phyloP scores from a whole-genome alignment of 1,140 invertebrate genomes.

The Myzus persicae region DNA sequence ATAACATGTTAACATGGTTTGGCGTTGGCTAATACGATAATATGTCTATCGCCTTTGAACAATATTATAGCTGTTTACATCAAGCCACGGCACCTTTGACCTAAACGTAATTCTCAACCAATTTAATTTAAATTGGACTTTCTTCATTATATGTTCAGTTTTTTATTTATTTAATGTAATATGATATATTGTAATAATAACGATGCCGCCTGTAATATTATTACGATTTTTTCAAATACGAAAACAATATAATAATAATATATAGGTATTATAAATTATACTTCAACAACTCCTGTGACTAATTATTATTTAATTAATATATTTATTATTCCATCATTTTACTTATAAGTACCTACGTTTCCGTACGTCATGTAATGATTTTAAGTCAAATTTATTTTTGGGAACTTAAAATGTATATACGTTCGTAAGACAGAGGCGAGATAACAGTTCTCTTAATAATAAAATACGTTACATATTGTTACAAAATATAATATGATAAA shows the following conservation, averaged over 20 bases:
- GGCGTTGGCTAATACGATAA: background rate
- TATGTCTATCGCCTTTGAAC: background rate
- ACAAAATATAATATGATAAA: background rate
- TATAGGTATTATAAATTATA: background rate
- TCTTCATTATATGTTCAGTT: background rate
- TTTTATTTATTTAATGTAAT: background rate
- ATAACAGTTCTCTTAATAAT: too few species aligned
- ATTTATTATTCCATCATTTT: background rate
- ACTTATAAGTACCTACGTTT: background rate
- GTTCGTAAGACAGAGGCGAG: too few species aligned
- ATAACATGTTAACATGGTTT: background rate
- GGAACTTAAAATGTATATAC: background rate
- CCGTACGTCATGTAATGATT: background rate
- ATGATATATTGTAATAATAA: background rate
- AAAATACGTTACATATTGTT: background rate
- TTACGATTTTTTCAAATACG: background rate
- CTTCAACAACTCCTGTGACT: background rate
- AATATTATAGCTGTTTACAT: background rate
- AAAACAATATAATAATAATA: background rate
- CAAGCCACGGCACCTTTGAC: background rate
- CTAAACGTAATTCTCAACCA: background rate
- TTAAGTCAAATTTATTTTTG: background rate
- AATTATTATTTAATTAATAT: constrained; percentile 5
- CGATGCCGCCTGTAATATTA: background rate
- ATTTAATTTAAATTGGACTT: constrained; percentile 13